Conservation (phyloP, 2,113 vertebrate species). For the Alethe diademata region DNA sequence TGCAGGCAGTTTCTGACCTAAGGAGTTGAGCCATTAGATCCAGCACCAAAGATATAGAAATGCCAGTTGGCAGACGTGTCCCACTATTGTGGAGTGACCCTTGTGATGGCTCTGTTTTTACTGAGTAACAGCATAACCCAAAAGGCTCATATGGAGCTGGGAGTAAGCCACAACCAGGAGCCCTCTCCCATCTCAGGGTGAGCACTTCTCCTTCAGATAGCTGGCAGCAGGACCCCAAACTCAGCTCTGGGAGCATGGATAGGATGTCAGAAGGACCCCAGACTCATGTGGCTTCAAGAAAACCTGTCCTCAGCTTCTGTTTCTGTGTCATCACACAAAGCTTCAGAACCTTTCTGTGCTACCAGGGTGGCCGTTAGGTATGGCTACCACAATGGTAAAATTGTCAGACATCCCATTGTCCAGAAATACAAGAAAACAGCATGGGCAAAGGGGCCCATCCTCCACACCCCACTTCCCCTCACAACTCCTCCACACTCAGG, state of each 20-base stretch:
- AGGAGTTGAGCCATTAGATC: neutral
- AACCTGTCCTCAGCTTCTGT: neutral
- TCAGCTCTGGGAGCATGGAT: neutral
- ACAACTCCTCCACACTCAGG: neutral
- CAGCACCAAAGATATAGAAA: neutral
- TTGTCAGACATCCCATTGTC: neutral
- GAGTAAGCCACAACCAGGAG: neutral
- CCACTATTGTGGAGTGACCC: neutral
- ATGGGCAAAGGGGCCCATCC: neutral
- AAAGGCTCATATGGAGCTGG: neutral
- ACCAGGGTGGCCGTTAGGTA: neutral
- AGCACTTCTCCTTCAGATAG: neutral
- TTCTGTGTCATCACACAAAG: neutral
- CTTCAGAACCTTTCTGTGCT: neutral
- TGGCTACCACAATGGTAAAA: neutral
- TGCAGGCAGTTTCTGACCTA: neutral
- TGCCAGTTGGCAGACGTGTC: neutral
- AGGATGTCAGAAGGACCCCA: neutral
- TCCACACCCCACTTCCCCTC: constrained; percentile 25
- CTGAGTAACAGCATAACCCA: neutral
- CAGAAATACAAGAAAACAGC: neutral
- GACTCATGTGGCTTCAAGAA: neutral
- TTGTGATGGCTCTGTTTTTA: neutral
- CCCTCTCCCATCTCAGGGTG: neutral
- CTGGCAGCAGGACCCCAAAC: neutral